A percentile compares a stretch with the other conserved stretches of the same genome.
phyloP scores from a whole-genome alignment of 2,113 vertebrate genomes.

The Pionites leucogaster region DNA sequence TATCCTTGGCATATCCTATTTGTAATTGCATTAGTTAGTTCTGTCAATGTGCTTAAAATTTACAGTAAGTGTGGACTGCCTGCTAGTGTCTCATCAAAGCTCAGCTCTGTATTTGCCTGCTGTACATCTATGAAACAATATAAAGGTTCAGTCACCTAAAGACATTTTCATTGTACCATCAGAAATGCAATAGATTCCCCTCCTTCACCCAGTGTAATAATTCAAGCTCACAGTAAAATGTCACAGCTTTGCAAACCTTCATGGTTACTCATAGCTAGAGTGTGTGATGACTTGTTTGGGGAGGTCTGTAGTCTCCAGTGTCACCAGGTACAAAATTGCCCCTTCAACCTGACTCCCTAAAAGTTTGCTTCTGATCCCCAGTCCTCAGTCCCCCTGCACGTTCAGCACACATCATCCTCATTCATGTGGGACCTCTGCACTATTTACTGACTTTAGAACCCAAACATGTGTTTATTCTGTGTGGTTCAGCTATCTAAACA shows the following conservation, averaged over 20 bases:
- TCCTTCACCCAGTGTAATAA: neutral
- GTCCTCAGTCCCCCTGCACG: rapidly evolving
- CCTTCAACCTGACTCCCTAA: neutral
- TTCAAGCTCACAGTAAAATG: neutral
- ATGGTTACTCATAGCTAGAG: neutral
- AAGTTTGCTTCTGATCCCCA: neutral
- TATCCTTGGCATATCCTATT: neutral
- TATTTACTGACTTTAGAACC: neutral
- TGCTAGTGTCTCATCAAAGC: neutral
- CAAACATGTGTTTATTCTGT: neutral
- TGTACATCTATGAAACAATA: neutral
- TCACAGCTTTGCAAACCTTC: neutral
- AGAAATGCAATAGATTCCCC: neutral
- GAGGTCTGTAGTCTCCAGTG: neutral
- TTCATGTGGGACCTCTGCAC: neutral
- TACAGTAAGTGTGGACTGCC: neutral
- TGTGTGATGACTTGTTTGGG: neutral
- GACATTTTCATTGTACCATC: neutral
- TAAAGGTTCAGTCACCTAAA: neutral
- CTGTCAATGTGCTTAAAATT: neutral
- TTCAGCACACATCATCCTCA: neutral
- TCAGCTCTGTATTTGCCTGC: neutral
- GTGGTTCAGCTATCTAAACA: neutral
- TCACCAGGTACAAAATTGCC: neutral
- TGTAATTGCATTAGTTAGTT: neutral